A percentile compares a stretch with the other conserved stretches of the same genome.
phyloP scores from a whole-genome alignment of 2,888 invertebrate genomes.

The Mantis religiosa region DNA sequence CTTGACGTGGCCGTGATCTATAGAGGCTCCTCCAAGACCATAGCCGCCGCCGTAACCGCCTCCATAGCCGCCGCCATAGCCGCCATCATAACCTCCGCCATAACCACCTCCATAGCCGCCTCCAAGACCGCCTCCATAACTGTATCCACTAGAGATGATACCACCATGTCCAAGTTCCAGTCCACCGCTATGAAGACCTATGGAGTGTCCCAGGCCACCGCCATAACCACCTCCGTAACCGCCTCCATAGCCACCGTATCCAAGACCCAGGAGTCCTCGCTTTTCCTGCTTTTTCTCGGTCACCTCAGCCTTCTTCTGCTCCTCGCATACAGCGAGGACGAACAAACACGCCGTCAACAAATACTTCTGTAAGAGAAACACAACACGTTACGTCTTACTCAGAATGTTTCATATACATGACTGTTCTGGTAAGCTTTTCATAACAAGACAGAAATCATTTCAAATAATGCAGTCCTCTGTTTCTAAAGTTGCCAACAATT shows the following conservation, averaged over 20 bases:
- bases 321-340: background rate
- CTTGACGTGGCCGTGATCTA: constrained; percentile 21
- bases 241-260: constrained; percentile 73
- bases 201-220: constrained; percentile 31
- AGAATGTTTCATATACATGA: no score
- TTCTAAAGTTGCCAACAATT: no score
- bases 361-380: no score
- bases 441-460: no score
- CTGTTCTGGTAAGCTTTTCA: no score
- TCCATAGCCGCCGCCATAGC: no score
- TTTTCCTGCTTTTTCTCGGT: constrained; percentile 59
- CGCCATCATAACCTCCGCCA: constrained; percentile 33
- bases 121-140: constrained; percentile 40
- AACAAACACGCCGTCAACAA: no score
- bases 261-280: constrained; percentile 51
- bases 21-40: background rate
- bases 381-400: no score
- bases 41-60: no score
- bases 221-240: constrained; percentile 43
- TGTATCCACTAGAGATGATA: background rate
- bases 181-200: constrained; percentile 12
- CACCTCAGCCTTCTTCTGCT: background rate
- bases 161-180: background rate
- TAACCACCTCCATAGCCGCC: constrained; percentile 57
- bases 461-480: no score